Percentiles rank a stretch among this genome's conserved stretches.
phyloP scores from a whole-genome alignment of 2,888 invertebrate species.

The Pediacus dermestoides region DNA sequence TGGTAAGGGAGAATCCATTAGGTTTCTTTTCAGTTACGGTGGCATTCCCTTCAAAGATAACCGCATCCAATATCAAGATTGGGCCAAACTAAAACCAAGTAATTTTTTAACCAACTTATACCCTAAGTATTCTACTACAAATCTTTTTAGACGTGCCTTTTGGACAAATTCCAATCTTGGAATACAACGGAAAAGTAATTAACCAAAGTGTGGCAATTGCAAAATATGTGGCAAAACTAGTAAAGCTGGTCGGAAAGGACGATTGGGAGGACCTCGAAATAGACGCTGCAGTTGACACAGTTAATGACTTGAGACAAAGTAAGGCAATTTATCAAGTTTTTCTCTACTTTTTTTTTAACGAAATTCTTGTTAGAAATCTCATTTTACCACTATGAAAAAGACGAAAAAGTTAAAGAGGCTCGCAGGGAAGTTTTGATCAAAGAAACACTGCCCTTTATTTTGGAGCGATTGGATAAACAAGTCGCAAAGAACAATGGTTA shows the following conservation, averaged over 20 bases:
- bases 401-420: background rate
- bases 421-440: slow-evolving; percentile 47
- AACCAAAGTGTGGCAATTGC: slow-evolving; percentile 60
- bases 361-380: slow-evolving; percentile 49
- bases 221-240: slow-evolving; percentile 61
- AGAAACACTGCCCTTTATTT: slow-evolving; percentile 55
- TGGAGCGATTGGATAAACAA: slow-evolving; percentile 55
- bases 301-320: slow-evolving; percentile 60
- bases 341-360: too few species aligned
- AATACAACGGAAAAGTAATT: slow-evolving; percentile 61
- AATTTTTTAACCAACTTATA: too few species aligned
- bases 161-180: slow-evolving; percentile 62
- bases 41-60: slow-evolving; percentile 22
- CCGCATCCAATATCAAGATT: slow-evolving; percentile 48
- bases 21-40: background rate
- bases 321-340: too few species aligned
- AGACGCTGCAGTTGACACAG: slow-evolving; percentile 59
- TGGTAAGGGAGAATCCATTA: background rate
- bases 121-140: too few species aligned
- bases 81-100: slow-evolving; percentile 41
- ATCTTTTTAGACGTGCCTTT: slow-evolving; percentile 55
- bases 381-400: slow-evolving; percentile 50
- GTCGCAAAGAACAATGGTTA: slow-evolving; percentile 59
- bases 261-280: slow-evolving; percentile 61
- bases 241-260: slow-evolving; percentile 55